Percentiles rank a stretch among this genome's conserved stretches.
Evolutionary conservation across 2,888 invertebrate species (phyloP).

Genomic region (Heptascelio sp.): DNA sequence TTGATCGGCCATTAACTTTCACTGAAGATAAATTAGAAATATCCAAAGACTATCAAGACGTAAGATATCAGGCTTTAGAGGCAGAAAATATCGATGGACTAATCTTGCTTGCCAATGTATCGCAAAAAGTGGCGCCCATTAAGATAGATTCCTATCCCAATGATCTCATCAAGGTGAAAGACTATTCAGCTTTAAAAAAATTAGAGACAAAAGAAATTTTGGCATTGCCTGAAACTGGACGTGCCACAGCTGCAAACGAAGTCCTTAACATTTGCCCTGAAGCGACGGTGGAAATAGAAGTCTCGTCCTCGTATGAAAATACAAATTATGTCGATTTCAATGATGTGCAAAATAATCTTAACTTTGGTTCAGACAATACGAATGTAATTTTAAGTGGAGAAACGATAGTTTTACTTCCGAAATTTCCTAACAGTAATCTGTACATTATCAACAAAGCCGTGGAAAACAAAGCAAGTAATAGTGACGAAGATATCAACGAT

Average conservation of each 20-base stretch:
- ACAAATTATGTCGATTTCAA: constrained; percentile 56
- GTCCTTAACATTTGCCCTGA: constrained; percentile 79
- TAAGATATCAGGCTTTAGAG: constrained; percentile 16
- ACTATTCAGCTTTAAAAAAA: constrained; percentile 75
- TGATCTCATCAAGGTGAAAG: constrained; percentile 79
- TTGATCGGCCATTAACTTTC: not conserved
- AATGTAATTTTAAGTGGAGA: constrained; percentile 83
- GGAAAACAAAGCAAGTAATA: constrained; percentile 47
- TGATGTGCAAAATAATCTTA: constrained; percentile 51
- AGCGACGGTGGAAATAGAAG: constrained; percentile 78
- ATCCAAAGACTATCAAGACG: not conserved
- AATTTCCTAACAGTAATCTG: constrained; percentile 82
- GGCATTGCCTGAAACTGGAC: constrained; percentile 55
- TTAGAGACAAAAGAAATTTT: constrained; percentile 62
- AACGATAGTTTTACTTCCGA: constrained; percentile 81
- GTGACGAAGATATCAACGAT: constrained; percentile 73
- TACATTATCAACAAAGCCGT: constrained; percentile 83
- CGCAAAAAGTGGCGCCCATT: constrained; percentile 77
- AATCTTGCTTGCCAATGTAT: constrained; percentile 81
- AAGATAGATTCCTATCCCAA: constrained; percentile 66
- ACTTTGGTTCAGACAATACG: constrained; percentile 71
- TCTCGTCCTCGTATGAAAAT: constrained; percentile 76
- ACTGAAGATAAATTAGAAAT: not conserved
- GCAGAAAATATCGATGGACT: constrained; percentile 79
- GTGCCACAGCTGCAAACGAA: constrained; percentile 71